Evolutionary conservation across 2,797 vertebrate species (phyloP), one percentile per base, ranked within the genome.

Genomic region (Acanthurus tractus): DNA sequence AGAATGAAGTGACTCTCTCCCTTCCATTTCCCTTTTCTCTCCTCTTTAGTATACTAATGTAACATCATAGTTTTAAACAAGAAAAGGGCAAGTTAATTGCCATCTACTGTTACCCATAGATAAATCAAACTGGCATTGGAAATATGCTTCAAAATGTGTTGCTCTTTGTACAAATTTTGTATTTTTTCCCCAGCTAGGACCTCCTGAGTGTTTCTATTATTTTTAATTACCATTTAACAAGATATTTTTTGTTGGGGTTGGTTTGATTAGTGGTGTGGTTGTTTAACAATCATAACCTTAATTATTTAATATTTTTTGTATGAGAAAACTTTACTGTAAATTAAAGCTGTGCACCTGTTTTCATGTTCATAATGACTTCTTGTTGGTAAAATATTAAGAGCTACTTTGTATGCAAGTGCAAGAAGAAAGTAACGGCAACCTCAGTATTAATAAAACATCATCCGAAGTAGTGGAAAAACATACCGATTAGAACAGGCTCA

Each of bases 401-500:
- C 54, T 58, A 6, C 15, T 54, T 36, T 46, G 14, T 66, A 63
- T 49, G 17, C n/a, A n/a, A n/a, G n/a, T 15, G 15, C 20, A 10
- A 15, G 36, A 10, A 63, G 34, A 40, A 18, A 38, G n/a, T 18
- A 17, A 53, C 40, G 48, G 54, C 54, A 11, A 29, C 57, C 40
- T 53, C n/a, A 0, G 6, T 13, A 6, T 64, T 29, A 66, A 69
- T 70, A 57, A 78, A 76, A 72, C 13, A 57, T 49, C 9, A 14
- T 63, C 9, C 66, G 38, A 83, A 62, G 23, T 61, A 56, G 38
- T 8, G 1, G 6, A 73, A 38, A 45, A 17, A 17, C 13, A 65
- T 22, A 64, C 13, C 69, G 64, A 76, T 23, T 36, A 69, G 50
- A 66, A 67, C 10, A 70, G 57, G 22, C 49, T 64, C 38, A 42